Evolutionary conservation across 1,140 invertebrate genomes (phyloP), one percentile per base, ranked within the genome.

Genomic region (Phortica variegata): DNA sequence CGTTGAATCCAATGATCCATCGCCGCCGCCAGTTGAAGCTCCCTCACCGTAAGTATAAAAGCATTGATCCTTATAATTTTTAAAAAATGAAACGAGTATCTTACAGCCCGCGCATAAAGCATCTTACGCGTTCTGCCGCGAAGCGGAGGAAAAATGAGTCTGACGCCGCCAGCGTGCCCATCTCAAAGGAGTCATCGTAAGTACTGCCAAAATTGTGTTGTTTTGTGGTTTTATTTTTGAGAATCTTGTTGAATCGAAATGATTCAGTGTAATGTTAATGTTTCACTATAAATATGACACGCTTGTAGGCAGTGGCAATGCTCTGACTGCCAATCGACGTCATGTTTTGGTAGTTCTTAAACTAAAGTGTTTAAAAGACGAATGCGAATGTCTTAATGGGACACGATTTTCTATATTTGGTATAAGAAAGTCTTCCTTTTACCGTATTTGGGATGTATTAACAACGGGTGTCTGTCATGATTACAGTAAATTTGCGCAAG

Each of bases 121-220:
- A 73, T 60, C 66, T 63, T 41, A 68, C 65, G 20, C 77, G 80
- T 3, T 80, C 81, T 45, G 80, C 81, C 45, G 79, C 79, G 26
- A 83, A 82, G 59, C 65, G 81, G 18, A 71, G 80, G 23, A 75
- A 80, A n/a, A 74, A 63, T 57, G 71, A 74, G 40, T 52, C 79
- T n/a, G 81, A 82, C 54, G 80, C 81, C 43, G 79, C 76, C 29
- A 49, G 54, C 26, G 58, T 77, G 9, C 71, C 77, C 29, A 80
- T 74, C 43, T 54, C 71, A 56, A 74, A 74, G 61, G 71, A 71
- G 38, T 69, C 71, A 56, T 72, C 71, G 71, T 74, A 52, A 74
- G 71, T 74, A 33, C 4, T 37, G 16, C 16, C 1, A 36, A 43
- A 23, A 42, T 2, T 21, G 10, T 40, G n/a, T 29, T 15, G 33